Base-by-base conservation (phyloP, 1,140 invertebrate species). In the Laupala kohalensis region DNA sequence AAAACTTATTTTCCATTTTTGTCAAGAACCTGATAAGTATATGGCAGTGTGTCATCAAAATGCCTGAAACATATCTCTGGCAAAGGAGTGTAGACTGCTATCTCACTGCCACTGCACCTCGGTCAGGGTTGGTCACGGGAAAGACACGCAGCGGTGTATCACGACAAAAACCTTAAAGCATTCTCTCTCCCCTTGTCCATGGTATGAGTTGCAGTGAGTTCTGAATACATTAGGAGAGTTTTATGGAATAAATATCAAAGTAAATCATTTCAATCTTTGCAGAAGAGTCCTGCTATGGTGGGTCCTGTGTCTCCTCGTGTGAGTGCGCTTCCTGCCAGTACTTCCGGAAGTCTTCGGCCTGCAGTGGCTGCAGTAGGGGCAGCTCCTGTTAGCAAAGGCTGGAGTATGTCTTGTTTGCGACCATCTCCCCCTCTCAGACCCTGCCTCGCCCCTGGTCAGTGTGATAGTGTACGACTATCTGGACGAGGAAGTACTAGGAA, bases 371-470 rank as follows among this genome's bases (percentile, higher is more conserved):
- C n/a, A 53, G 37, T 53, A 9, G 37, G 9, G 19, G 19, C 37
- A 53, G 9, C 19, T 19, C 28, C 53, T 23, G 68, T 64, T 69
- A 71, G 63, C 72, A 69, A 71, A 64, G 72, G 72, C 67, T 94
- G 92, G 92, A 90, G 86, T 76, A 86, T 91, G 77, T 89, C 86
- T 73, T 90, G 89, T 81, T 81, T 94, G 72, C 85, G 92, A 53
- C 91, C 92, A 1, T 87, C 90, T 71, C 90, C 91, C 65, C 92
- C 92, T 13, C 80, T 92, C 66, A 84, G 91, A 74, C 91, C 91
- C 64, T 87, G 88, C 76, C 82, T 89, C 64, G 83, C 76, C 71
- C 80, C 75, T 71, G 77, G 80, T 62, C 80, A 81, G 26, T 81
- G 83, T 67, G 78, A 77, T 27, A 76, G 78, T 62, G 53, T 71